phyloP scores from a whole-genome alignment of 2,797 vertebrate genomes.

The Anableps anableps region DNA sequence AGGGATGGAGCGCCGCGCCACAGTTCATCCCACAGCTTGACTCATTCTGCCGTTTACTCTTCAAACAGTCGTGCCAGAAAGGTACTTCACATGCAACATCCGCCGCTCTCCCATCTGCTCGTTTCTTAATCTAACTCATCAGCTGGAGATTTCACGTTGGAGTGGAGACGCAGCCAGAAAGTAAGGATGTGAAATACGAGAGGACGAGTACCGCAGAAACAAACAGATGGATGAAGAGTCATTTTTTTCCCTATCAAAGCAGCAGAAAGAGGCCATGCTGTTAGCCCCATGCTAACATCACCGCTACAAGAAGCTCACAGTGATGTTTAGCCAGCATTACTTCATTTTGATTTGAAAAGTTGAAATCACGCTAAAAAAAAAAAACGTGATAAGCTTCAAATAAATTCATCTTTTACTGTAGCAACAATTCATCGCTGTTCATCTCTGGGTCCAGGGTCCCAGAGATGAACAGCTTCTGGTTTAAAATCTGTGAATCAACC shows the following conservation, averaged over 20 bases:
- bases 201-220: constrained; percentile 6
- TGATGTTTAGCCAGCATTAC: not conserved
- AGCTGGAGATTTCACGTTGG: constrained; percentile 27
- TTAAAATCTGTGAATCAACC: not conserved
- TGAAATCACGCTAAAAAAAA: too few species aligned
- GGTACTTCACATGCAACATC: constrained; percentile 2
- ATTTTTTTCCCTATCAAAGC: constrained; percentile 14
- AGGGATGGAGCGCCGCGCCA: not conserved
- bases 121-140: constrained; percentile 15
- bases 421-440: too few species aligned
- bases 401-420: too few species aligned
- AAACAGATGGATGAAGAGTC: constrained; percentile 24
- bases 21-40: constrained; percentile 2
- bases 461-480: not conserved
- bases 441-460: not conserved
- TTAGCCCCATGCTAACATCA: not conserved
- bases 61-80: not conserved
- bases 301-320: not conserved
- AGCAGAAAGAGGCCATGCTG: not conserved
- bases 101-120: not conserved
- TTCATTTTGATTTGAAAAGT: not conserved
- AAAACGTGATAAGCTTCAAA: too few species aligned
- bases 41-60: not conserved
- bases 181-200: constrained; percentile 11
- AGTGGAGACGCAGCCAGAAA: constrained; percentile 21